Evolutionary conservation across 2,113 vertebrate genomes (phyloP).

Genomic region (Phalacrocorax pelagicus): DNA sequence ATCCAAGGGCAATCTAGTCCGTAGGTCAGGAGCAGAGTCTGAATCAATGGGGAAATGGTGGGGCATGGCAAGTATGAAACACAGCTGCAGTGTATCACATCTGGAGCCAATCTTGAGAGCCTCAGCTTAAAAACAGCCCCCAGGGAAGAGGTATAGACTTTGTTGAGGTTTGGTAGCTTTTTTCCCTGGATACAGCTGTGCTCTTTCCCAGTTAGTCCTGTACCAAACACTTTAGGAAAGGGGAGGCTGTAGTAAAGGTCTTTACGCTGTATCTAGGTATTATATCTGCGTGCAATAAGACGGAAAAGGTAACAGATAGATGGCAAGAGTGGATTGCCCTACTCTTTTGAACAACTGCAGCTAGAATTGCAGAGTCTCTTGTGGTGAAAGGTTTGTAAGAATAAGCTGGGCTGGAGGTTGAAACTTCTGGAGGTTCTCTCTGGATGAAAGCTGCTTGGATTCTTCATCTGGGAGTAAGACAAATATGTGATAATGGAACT

Average conservation of each 20-base stretch:
- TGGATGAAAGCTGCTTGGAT: not conserved
- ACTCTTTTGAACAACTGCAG: not conserved
- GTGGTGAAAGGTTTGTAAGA: not conserved
- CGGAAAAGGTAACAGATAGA: not conserved
- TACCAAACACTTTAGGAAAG: not conserved
- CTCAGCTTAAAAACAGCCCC: not conserved
- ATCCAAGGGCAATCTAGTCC: not conserved
- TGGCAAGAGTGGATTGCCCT: not conserved
- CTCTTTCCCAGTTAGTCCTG: not conserved
- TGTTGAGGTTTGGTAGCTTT: rapidly evolving
- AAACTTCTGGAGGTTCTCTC: not conserved
- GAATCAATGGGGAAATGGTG: not conserved
- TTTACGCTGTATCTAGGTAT: not conserved
- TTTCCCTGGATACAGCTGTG: rapidly evolving
- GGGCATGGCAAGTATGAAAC: not conserved
- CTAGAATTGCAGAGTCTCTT: not conserved
- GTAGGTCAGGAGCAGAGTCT: not conserved
- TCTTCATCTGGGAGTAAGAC: not conserved
- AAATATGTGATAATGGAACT: not conserved
- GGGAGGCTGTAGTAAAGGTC: not conserved
- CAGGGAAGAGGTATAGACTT: rapidly evolving
- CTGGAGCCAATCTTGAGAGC: not conserved
- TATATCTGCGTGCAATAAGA: not conserved
- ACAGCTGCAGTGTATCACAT: not conserved
- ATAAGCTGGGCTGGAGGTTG: not conserved